Evolutionary conservation across 2,113 vertebrate species (phyloP), one percentile per base, ranked within the genome.

Genomic region (Otis tarda): DNA sequence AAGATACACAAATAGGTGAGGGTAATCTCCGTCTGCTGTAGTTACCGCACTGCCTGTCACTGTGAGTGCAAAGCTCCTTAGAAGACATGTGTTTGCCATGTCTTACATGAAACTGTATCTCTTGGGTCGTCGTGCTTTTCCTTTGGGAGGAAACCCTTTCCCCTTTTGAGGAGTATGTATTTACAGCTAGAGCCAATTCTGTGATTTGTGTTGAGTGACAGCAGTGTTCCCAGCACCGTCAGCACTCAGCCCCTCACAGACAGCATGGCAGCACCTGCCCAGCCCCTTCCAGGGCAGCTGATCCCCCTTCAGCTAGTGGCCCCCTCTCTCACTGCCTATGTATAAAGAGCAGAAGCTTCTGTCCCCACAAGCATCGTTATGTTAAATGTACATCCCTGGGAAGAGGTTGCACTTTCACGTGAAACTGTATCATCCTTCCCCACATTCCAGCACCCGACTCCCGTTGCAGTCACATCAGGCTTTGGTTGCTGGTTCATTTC

Each of bases 321-420:
- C 21, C 43, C 43, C 17, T 60, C 49, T 56, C 25, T 77, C 56
- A 8, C 13, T 16, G 24, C 30, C 23, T 23, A 2, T 2, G 20
- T 55, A 37, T 24, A 39, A 68, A 64, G 35, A 76, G 33, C 60
- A 68, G n/a, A 45, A 31, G 12, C 30, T 49, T 23, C 57, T 41
- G 17, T 57, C 53, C 65, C 35, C 45, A 21, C 0, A 2, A 53
- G 19, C 30, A 39, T 4, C 14, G 39, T 15, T 3, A 0, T 27
- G 13, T 33, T 60, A 49, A 37, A 0, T 33, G 30, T 64, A 25
- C 23, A 68, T 20, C 33, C 47, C 37, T 60, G 85, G 18, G 35
- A 93, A 85, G 69, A 78, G n/a, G 30, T 61, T 69, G 35, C 55
- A 23, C 80, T 88, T 73, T 56, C 52, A 47, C 0, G 2, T 47